Base-by-base conservation (phyloP, 2,888 invertebrate genomes). In the Caradrina kadenii region DNA sequence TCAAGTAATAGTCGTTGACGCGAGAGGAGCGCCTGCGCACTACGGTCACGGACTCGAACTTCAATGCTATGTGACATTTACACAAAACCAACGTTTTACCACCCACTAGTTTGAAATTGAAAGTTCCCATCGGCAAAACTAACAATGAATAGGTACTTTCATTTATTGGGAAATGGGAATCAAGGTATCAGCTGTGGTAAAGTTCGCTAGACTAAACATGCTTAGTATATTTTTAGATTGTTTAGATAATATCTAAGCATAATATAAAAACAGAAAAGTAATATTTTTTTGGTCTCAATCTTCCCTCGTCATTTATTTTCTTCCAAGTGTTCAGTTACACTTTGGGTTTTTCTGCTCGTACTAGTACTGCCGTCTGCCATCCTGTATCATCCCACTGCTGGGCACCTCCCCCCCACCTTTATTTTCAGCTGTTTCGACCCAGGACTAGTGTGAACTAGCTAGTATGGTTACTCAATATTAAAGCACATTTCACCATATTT, bases 11-110 rank as follows among this genome's bases (percentile, higher is more conserved):
- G 86, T 84, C 73, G 85, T 83, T 86, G 88, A 88, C 88, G 88
- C 87, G 86, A 86, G 88, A 83, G 86, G 88, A 88, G 88, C 89
- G 83, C 86, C 81, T 26, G 73, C 78, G 67, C 76, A 79, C 79
- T 81, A 73, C 87, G 92, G 89, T 93, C 93, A 93, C 87, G 93
- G 93, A 90, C 92, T 85, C 85, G 90, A 89, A 88, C 90, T 92
- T 88, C 89, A 86, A 81, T 85, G 87, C 86, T 85, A 86, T 85
- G 81, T 88, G 91, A 87, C 90, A 91, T 92, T 91, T 91, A 80
- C 82, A 82, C 75, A 76, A 87, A 81, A 83, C 76, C 76, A 76
- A 82, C 77, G 82, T 80, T 82, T 80, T 84, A 66, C 82, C 80
- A 80, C 79, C 82, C 79, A 83, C 75, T 74, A 66, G 65, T 69